These are phyloP conservation scores for Polydrusus cervinus DNA, from an alignment of 2,888 invertebrate genomes.

Conservation along the genomic window DNA sequence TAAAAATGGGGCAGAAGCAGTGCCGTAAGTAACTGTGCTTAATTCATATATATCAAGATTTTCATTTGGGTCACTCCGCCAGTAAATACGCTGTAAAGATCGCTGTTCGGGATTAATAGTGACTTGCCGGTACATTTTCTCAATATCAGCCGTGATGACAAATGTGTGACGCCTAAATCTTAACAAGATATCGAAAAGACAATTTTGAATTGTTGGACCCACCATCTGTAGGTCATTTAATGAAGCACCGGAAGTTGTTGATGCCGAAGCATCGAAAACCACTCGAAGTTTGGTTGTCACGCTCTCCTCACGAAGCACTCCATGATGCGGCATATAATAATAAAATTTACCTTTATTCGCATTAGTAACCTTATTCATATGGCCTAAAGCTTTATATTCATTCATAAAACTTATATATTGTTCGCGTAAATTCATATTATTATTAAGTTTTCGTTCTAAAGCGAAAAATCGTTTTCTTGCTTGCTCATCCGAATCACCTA, in stretches of 20 bases:
- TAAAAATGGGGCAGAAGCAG: constrained; percentile 46
- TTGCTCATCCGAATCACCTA: constrained; percentile 24
- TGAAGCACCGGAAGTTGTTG: neutral
- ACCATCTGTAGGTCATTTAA: constrained; percentile 32
- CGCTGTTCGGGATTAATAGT: constrained; percentile 7
- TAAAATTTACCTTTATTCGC: neutral
- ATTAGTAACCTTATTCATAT: constrained; percentile 10
- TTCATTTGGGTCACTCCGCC: constrained; percentile 5
- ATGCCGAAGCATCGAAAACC: constrained; percentile 31
- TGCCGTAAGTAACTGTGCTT: constrained; percentile 49
- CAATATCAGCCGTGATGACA: constrained; percentile 30
- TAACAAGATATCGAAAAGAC: constrained; percentile 25
- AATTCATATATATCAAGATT: neutral
- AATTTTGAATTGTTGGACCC: constrained; percentile 39
- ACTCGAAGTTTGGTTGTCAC: constrained; percentile 33
- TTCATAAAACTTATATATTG: constrained; percentile 19
- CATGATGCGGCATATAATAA: constrained; percentile 34
- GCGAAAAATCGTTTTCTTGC: constrained; percentile 17
- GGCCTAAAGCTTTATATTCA: constrained; percentile 24
- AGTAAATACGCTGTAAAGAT: constrained; percentile 1
- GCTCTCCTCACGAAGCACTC: neutral
- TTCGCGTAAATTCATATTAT: neutral
- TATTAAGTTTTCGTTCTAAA: constrained; percentile 12
- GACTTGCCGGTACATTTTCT: constrained; percentile 39
- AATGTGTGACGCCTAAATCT: constrained; percentile 3